Evolutionary conservation across 2,113 vertebrate species (phyloP).

Genomic region (Lampris megalopsis): DNA sequence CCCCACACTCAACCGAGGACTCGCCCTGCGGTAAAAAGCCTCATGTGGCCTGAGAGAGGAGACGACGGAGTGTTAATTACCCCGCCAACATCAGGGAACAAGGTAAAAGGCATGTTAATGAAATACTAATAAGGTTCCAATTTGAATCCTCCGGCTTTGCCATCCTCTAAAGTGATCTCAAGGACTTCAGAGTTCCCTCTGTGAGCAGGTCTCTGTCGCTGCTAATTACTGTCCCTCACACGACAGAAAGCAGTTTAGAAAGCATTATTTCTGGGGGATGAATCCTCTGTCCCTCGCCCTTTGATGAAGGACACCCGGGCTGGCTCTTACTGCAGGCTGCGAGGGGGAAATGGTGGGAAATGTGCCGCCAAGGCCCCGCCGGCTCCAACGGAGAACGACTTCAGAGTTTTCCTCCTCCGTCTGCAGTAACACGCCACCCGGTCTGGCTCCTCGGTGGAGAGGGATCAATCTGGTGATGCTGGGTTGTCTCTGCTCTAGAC

Average conservation of each 20-base stretch:
- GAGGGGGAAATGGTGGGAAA: slow-evolving; percentile 24
- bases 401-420: slow-evolving; percentile 27
- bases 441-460: slow-evolving; percentile 15
- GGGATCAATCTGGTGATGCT: slow-evolving; percentile 22
- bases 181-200: slow-evolving; percentile 71
- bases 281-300: slow-evolving; percentile 66
- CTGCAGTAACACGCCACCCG: slow-evolving; percentile 5
- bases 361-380: slow-evolving; percentile 18
- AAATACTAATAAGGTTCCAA: slow-evolving; percentile 80
- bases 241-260: slow-evolving; percentile 67
- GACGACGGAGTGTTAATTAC: slow-evolving; percentile 76
- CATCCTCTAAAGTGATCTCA: slow-evolving; percentile 74
- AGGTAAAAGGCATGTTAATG: slow-evolving; percentile 81
- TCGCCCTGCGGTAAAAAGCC: slow-evolving; percentile 49
- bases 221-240: slow-evolving; percentile 74
- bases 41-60: slow-evolving; percentile 57
- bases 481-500: slow-evolving; percentile 25
- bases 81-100: slow-evolving; percentile 70
- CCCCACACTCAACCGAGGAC: slow-evolving; percentile 36
- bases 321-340: slow-evolving; percentile 41
- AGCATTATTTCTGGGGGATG: slow-evolving; percentile 66
- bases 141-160: slow-evolving; percentile 68
- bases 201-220: slow-evolving; percentile 58
- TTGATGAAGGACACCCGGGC: slow-evolving; percentile 64
- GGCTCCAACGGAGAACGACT: slow-evolving; percentile 22